A percentile compares a stretch with the other conserved stretches of the same genome.
Conservation (phyloP, 2,888 invertebrate genomes). For the Aricia artaxerxes region DNA sequence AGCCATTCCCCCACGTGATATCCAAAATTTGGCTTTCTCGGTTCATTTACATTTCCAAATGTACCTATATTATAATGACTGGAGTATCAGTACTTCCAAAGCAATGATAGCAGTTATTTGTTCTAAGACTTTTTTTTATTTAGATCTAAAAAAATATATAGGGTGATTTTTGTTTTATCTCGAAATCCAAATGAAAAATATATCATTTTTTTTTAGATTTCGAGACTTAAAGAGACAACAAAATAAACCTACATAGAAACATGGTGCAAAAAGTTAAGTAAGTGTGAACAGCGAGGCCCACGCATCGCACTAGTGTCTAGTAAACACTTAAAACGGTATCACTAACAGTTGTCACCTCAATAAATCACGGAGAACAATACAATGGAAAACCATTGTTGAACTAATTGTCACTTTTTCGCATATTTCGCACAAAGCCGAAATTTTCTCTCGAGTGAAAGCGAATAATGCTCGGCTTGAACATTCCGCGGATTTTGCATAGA, state of each 20-base stretch:
- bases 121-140: too few species aligned
- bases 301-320: background rate
- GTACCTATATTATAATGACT: too few species aligned
- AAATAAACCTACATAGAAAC: background rate
- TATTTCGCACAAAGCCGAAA: slow-evolving; percentile 24
- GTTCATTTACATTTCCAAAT: too few species aligned
- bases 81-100: too few species aligned
- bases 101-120: too few species aligned
- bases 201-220: too few species aligned
- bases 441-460: slow-evolving; percentile 25
- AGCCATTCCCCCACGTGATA: too few species aligned
- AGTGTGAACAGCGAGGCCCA: background rate
- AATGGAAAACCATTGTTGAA: slow-evolving; percentile 23
- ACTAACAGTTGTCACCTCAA: background rate
- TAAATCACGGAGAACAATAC: slow-evolving; percentile 4
- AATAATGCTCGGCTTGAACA: slow-evolving; percentile 11
- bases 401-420: slow-evolving; percentile 28
- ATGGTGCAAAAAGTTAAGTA: too few species aligned
- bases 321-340: background rate
- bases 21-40: too few species aligned
- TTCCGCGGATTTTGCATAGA: slow-evolving; percentile 22
- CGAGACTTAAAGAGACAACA: background rate
- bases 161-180: too few species aligned
- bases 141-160: too few species aligned
- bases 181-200: too few species aligned